Evolutionary conservation across 2,888 invertebrate species (phyloP), one percentile per base, ranked within the genome.

Genomic region (Yponomeuta sedellus): DNA sequence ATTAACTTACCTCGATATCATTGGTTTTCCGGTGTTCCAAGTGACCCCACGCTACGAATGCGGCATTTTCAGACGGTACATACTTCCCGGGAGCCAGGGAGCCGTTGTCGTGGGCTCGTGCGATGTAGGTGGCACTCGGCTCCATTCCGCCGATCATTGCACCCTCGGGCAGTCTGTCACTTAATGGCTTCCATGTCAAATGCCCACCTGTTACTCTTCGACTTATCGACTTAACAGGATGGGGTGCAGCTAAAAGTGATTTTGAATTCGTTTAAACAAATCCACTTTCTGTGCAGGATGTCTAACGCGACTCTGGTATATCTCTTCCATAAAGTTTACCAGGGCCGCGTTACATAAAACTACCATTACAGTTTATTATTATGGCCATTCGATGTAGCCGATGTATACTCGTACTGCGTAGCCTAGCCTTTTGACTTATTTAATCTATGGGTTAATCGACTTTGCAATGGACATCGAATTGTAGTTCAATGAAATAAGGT

Each of bases 81-180:
- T 95, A 92, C 82, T 96, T 96, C 28, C 97, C 97, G 64, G 97
- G 96, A 69, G 96, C 93, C 58, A 96, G 80, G n/a, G 94, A 95
- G 10, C 94, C 94, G 71, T 93, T 94, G 77, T 95, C 95, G 22
- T 84, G 82, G 2, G 95, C 95, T 74, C 97, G 92, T 19, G 94
- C 93, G 3, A 96, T 92, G 75, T 93, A 95, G 8, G 95, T 75
- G 2, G 92, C 88, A 75, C 94, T 94, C 62, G 92, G 90, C 75
- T 95, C 94, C 74, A 92, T 92, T 2, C 94, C 94, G 40, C 94
- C 95, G 66, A 94, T 93, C 16, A 96, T 86, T 5, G 95, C 94
- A 70, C 93, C 93, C 59, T 94, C 93, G 34, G 97, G 96, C 66
- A 96, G 87, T 70, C 92, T 90, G n/a, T 92, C 92, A 62, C 34